These are phyloP conservation scores for Charanyca ferruginea DNA, from an alignment of 2,888 invertebrate species.

Conservation along the genomic window DNA sequence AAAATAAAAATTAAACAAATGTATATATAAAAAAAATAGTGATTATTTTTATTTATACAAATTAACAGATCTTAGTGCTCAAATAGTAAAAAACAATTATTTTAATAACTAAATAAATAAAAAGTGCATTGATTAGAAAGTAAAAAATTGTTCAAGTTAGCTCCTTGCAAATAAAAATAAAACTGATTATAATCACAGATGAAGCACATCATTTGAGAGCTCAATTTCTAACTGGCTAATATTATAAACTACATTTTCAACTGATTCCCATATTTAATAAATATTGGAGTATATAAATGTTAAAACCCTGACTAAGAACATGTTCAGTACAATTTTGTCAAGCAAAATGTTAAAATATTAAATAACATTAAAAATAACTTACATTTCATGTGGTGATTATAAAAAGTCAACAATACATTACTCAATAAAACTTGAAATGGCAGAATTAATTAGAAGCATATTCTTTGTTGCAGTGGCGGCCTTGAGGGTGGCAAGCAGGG, in stretches of 20 bases:
- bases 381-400: slow-evolving; percentile 69
- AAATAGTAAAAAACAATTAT: slow-evolving; percentile 86
- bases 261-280: slow-evolving; percentile 54
- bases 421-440: slow-evolving; percentile 60
- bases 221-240: slow-evolving; percentile 68
- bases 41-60: slow-evolving; percentile 86
- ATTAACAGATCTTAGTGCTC: slow-evolving; percentile 91
- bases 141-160: slow-evolving; percentile 85
- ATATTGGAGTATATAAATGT: slow-evolving; percentile 65
- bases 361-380: slow-evolving; percentile 75
- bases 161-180: slow-evolving; percentile 80
- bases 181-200: slow-evolving; percentile 89
- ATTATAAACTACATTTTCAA: slow-evolving; percentile 62
- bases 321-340: slow-evolving; percentile 75
- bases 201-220: slow-evolving; percentile 86
- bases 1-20: slow-evolving; percentile 49
- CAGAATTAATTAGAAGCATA: slow-evolving; percentile 55
- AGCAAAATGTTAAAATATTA: slow-evolving; percentile 74
- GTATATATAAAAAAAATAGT: slow-evolving; percentile 81
- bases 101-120: slow-evolving; percentile 89
- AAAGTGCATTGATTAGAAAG: slow-evolving; percentile 86
- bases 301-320: slow-evolving; percentile 72
- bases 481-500: no score
- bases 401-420: slow-evolving; percentile 70
- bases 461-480: no score